Percentiles rank a stretch among this genome's conserved stretches.
phyloP scores from a whole-genome alignment of 2,113 vertebrate species.

The Epinephelus fuscoguttatus region DNA sequence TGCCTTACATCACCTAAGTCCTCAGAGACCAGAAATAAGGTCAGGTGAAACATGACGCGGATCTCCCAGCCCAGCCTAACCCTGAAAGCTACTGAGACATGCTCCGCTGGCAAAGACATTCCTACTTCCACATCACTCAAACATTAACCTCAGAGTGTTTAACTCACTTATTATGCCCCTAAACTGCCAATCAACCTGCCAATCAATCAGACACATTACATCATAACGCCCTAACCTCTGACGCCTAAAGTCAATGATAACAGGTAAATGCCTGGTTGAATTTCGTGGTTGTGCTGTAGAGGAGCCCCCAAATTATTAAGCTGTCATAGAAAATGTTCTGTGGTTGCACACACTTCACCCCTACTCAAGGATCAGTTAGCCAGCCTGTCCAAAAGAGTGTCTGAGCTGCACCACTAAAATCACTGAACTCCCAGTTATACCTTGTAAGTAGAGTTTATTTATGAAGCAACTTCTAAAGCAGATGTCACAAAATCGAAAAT shows the following conservation, averaged over 20 bases:
- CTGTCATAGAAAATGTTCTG: not conserved
- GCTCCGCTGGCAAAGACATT: constrained; percentile 29
- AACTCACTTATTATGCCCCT: constrained; percentile 12
- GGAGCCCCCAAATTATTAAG: not conserved
- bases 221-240: not conserved
- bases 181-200: constrained; percentile 34
- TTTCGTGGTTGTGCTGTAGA: not conserved
- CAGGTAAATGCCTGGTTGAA: not conserved
- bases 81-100: constrained; percentile 32
- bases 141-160: constrained; percentile 14
- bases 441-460: not conserved
- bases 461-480: not conserved
- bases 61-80: constrained; percentile 27
- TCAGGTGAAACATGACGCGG: constrained; percentile 60
- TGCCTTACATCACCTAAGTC: constrained; percentile 54
- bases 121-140: constrained; percentile 38
- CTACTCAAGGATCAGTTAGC: not conserved
- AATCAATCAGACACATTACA: constrained; percentile 5
- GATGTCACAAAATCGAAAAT: not conserved
- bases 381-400: not conserved
- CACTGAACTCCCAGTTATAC: not conserved
- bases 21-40: constrained; percentile 58
- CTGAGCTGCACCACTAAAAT: not conserved
- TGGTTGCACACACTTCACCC: not conserved
- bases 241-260: not conserved